phyloP scores from a whole-genome alignment of 1,140 invertebrate genomes.

The Lepeophtheirus salmonis region DNA sequence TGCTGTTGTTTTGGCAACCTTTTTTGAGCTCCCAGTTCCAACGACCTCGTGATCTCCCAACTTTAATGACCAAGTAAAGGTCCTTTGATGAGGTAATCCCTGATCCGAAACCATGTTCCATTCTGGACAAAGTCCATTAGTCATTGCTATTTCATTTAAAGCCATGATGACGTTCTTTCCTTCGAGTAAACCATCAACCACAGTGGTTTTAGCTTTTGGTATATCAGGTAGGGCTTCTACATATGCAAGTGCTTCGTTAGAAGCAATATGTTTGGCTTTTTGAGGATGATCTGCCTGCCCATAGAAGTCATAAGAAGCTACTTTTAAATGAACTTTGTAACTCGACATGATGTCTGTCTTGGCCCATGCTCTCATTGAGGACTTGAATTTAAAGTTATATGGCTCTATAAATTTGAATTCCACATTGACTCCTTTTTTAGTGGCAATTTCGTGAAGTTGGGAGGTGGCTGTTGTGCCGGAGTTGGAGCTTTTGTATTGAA shows the following conservation, averaged over 20 bases:
- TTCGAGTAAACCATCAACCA: not conserved
- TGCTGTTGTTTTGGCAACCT: not conserved
- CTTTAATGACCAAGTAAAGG: constrained; percentile 6
- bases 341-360: constrained; percentile 2
- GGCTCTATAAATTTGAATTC: constrained; percentile 12
- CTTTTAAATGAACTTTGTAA: constrained; percentile 9
- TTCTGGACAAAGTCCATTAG: not conserved
- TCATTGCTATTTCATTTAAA: constrained; percentile 10
- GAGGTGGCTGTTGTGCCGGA: constrained; percentile 1
- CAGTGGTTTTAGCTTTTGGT: not conserved
- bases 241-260: not conserved
- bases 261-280: constrained; percentile 15
- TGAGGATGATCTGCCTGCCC: constrained; percentile 17
- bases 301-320: constrained; percentile 12
- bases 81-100: not conserved
- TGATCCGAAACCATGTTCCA: not conserved
- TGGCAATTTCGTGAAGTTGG: constrained; percentile 11
- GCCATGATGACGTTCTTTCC: constrained; percentile 11
- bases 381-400: constrained; percentile 11
- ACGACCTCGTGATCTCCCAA: not conserved
- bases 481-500: not conserved
- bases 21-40: not conserved
- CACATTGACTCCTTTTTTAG: constrained; percentile 5
- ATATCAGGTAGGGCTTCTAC: constrained; percentile 5
- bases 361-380: constrained; percentile 7